A percentile compares a stretch with the other conserved stretches of the same genome.
phyloP scores from a whole-genome alignment of 2,113 vertebrate species.

The Sturnira hondurensis region DNA sequence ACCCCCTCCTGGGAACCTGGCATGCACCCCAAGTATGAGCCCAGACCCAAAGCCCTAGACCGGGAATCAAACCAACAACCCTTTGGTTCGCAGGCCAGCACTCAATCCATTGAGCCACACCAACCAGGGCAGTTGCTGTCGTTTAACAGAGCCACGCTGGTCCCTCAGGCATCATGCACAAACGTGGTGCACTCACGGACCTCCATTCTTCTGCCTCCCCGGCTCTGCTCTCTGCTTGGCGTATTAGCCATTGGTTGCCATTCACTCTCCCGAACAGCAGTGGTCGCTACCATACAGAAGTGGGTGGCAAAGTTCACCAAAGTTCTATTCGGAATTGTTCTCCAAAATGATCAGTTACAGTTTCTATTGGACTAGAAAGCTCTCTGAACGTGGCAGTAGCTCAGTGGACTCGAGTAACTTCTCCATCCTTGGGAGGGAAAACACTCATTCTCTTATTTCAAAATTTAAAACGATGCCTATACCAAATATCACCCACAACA shows the following conservation, averaged over 20 bases:
- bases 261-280: background rate
- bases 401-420: background rate
- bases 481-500: background rate
- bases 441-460: background rate
- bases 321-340: background rate
- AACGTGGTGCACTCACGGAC: fast-evolving
- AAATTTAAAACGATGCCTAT: background rate
- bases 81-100: too few species aligned
- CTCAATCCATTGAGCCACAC: too few species aligned
- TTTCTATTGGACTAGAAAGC: background rate
- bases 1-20: too few species aligned
- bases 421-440: background rate
- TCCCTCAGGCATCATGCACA: too few species aligned
- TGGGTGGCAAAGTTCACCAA: background rate
- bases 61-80: too few species aligned
- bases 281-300: background rate
- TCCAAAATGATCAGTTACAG: background rate
- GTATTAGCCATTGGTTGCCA: background rate
- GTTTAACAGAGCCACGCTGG: background rate
- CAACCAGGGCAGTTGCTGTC: too few species aligned
- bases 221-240: background rate
- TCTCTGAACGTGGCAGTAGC: background rate
- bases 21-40: too few species aligned
- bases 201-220: too few species aligned
- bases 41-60: too few species aligned